Conservation (phyloP, 2,797 vertebrate genomes). For the Nyctibius grandis region DNA sequence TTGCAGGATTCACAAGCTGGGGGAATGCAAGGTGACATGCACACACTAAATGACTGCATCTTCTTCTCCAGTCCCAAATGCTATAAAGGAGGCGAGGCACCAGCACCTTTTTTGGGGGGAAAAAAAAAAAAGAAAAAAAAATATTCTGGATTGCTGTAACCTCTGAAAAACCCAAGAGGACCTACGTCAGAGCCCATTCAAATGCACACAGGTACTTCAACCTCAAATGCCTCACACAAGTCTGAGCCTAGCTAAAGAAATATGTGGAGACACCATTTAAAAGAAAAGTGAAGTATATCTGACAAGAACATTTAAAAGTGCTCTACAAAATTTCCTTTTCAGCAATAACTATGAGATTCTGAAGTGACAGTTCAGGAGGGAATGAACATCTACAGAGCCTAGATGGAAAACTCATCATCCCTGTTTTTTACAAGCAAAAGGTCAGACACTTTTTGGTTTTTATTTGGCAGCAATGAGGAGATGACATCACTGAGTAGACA, state of each 20-base stretch:
- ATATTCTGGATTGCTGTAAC: not conserved
- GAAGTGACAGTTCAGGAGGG: not conserved
- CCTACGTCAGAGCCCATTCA: not conserved
- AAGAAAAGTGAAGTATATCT: not conserved
- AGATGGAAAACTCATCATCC: not conserved
- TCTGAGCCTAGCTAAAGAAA: not conserved
- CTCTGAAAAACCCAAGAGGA: not conserved
- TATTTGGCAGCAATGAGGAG: not conserved
- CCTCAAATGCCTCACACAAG: not conserved
- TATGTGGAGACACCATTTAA: not conserved
- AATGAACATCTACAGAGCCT: not conserved
- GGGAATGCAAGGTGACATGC: not conserved
- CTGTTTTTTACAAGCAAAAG: not conserved
- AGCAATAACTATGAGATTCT: not conserved
- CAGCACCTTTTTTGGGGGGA: accelerated
- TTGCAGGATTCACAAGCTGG: not conserved
- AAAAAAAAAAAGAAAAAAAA: too few species aligned
- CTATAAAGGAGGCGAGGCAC: not conserved
- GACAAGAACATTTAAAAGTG: not conserved
- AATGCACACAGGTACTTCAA: not conserved
- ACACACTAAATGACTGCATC: not conserved
- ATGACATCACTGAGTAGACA: not conserved
- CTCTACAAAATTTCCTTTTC: not conserved
- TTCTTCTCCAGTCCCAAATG: not conserved
- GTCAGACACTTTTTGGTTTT: not conserved